Base-by-base conservation (phyloP, 2,113 vertebrate species). In the Anguilla japonica region DNA sequence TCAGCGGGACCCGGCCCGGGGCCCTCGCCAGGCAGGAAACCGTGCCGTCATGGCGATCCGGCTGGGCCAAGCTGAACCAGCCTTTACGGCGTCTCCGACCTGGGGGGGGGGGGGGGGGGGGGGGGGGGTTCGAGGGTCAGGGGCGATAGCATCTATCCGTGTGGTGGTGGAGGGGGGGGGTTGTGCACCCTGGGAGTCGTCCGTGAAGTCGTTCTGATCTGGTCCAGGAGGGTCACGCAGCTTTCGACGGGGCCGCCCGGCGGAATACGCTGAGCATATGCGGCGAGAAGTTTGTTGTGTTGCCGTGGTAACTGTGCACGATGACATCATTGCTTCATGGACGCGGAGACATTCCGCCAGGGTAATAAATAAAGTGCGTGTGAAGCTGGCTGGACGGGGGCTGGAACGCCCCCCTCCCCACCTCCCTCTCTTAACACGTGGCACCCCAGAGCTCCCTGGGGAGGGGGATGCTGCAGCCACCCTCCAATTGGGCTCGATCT, bases 221-320 rank as follows among this genome's bases (percentile, higher is more conserved):
- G 0, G 9, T 14, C 50, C 50, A 14, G 50, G 60, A 5, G 18
- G 22, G 6, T 9, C 60, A 4, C 14, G 56, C 56, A 20, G 9
- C 14, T 15, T 14, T 60, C 15, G 15, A 79, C 67, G 43, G 83
- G 86, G 84, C 86, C 79, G 81, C 84, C 53, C 80, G 80, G 50
- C 83, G 11, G 63, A 88, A 82, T 83, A 88, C 67, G 18, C 86
- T 83, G 83, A 85, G 85, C 85, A 80, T 86, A 83, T 90, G 89
- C 4, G 14, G 71, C n/a, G 79, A 81, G 83, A 89, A 5, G 82
- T 85, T 91, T 91, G 86, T 90, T 91, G 85, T 87, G 91, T 91
- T 91, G 84, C 88, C 90, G 40, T 87, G 89, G 81, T 41, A 43
- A 89, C 63, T 83, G 8, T 16, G 18, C 79, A 83, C 86, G 2